phyloP scores from a whole-genome alignment of 2,797 vertebrate genomes.

The Rhinoraja longicauda region DNA sequence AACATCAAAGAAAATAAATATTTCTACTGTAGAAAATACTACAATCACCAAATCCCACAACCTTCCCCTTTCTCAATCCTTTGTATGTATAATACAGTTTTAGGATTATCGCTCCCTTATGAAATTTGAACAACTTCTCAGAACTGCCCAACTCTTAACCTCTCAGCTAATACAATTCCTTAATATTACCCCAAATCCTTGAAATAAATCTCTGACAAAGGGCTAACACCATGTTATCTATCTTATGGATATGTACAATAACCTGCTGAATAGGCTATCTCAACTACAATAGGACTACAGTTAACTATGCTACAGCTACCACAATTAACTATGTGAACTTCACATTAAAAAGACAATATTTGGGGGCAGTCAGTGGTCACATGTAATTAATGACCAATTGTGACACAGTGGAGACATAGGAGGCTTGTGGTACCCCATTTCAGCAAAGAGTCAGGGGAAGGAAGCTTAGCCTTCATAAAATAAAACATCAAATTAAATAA shows the following conservation, averaged over 20 bases:
- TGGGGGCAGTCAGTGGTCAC: not conserved
- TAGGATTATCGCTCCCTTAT: not conserved
- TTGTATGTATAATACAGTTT: not conserved
- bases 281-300: not conserved
- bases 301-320: not conserved
- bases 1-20: not conserved
- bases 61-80: not conserved
- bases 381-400: not conserved
- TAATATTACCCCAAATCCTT: not conserved
- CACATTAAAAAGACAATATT: not conserved
- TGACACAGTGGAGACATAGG: not conserved
- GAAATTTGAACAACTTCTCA: not conserved
- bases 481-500: not conserved
- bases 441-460: not conserved
- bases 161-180: not conserved
- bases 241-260: not conserved
- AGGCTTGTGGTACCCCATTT: not conserved
- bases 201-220: not conserved
- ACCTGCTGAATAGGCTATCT: not conserved
- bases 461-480: not conserved
- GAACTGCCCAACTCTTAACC: not conserved
- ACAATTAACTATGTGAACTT: not conserved
- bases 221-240: not conserved
- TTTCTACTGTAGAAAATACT: not conserved
- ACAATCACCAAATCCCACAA: not conserved